Base-by-base conservation (phyloP, 2,888 invertebrate species). In the Hipparchia sbordonii region DNA sequence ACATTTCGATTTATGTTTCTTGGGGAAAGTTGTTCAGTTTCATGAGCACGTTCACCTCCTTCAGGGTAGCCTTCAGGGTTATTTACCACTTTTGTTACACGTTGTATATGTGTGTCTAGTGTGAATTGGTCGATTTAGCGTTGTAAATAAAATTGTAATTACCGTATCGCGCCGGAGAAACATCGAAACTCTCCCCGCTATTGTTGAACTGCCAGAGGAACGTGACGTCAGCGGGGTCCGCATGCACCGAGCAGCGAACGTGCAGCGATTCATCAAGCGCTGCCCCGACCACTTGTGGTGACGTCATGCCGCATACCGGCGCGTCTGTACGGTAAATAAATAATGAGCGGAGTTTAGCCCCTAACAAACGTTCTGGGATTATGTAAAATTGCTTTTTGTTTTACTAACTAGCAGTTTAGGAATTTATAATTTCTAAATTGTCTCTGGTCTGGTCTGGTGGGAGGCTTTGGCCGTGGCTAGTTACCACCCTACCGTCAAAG, bases 201-300 rank as follows among this genome's bases (percentile, higher is more conserved):
- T 97, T 97, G 87, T 98, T 98, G 90, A 98, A 97, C 85, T 97
- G 97, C 98, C 98, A 98, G 72, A 96, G 94, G 87, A 98, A 98
- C 68, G 95, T 96, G 79, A 98, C 97, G 85, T 97, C 97, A 81
- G 95, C 95, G 2, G 98, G 98, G 86, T 98, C 97, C 0, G 98
- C 97, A 79, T 97, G 97, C 56, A 98, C 97, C 76, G 97, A 96
- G 87, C 98, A 98, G 23, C 96, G 95, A 70, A 97, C 96, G 78
- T 96, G 96, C 77, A 97, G 94, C 0, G 96, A 96, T 84, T 98
- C 98, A 84, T 97, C 97, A 79, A 98, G 89, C 8, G 97, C 97
- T 13, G 97, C 97, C 0, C 98, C 98, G 66, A 98, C 97, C 67
- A 98, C 95, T 81, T 96, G 96, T 33, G 97, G 95, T 69, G 96